phyloP scores from a whole-genome alignment of 2,888 invertebrate genomes.

The Eucera pruinosa region DNA sequence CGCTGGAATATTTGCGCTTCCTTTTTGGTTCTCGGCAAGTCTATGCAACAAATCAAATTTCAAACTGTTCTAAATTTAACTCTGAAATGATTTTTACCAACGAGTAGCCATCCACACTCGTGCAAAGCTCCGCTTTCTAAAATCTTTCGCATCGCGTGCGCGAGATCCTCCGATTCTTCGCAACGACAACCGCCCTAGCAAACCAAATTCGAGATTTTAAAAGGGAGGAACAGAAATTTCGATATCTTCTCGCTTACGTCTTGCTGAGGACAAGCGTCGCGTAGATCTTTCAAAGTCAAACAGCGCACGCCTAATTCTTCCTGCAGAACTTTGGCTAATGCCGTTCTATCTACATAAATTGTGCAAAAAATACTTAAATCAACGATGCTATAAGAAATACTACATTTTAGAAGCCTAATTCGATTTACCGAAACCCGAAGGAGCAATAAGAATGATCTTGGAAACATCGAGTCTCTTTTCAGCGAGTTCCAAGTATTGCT shows the following conservation, averaged over 20 bases:
- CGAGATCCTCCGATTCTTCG: conserved; percentile 71
- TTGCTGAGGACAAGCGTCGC: conserved; percentile 3
- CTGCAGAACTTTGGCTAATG: conserved; percentile 68
- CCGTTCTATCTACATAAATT: conserved; percentile 70
- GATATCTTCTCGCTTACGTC: conserved; percentile 22
- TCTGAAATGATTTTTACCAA: conserved; percentile 73
- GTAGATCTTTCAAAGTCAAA: conserved; percentile 63
- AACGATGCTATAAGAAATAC: too few relatives aligned
- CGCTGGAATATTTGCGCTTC: conserved; percentile 85
- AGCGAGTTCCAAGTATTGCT: conserved; percentile 86
- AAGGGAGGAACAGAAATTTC: neutral
- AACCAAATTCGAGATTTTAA: conserved; percentile 2
- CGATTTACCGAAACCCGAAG: conserved; percentile 82
- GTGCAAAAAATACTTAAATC: neutral
- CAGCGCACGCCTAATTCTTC: conserved; percentile 67
- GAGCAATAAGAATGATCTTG: conserved; percentile 86
- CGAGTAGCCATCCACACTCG: conserved; percentile 82
- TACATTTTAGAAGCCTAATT: neutral
- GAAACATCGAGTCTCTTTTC: conserved; percentile 85
- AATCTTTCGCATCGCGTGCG: conserved; percentile 77
- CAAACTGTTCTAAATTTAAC: neutral
- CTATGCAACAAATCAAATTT: conserved; percentile 64
- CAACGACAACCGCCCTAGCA: conserved; percentile 52
- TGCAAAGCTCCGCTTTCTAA: conserved; percentile 78
- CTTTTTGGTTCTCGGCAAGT: conserved; percentile 84